Evolutionary conservation across 1,140 invertebrate species (phyloP).

Genomic region (Cyclina sinensis): DNA sequence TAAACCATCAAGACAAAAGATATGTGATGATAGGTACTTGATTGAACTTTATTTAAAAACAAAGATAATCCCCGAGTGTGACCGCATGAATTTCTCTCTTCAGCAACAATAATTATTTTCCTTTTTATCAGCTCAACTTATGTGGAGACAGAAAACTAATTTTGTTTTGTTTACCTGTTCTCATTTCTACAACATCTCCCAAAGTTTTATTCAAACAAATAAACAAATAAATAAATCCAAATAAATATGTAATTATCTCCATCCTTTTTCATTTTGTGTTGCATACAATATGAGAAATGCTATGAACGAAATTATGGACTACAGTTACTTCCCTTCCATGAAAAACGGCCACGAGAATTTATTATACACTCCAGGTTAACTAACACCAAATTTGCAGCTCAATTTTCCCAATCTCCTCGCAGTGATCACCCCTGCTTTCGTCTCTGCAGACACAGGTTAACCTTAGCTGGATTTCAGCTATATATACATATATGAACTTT

Average conservation of each 20-base stretch:
- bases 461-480: too few species aligned
- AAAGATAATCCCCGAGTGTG: background rate
- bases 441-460: too few species aligned
- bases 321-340: too few species aligned
- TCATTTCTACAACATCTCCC: background rate
- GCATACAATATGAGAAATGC: background rate
- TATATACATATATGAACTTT: too few species aligned
- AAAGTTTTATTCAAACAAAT: background rate
- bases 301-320: slow-evolving; percentile 13
- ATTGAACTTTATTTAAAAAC: background rate
- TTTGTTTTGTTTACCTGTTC: background rate
- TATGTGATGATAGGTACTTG: too few species aligned
- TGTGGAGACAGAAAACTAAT: background rate
- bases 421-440: too few species aligned
- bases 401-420: too few species aligned
- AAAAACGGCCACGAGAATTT: background rate
- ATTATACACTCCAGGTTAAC: background rate
- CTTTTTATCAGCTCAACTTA: background rate
- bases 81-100: slow-evolving; percentile 1
- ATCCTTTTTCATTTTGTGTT: slow-evolving; percentile 6
- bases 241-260: background rate
- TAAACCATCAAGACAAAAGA: too few species aligned
- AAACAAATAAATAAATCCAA: slow-evolving; percentile 15
- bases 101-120: background rate
- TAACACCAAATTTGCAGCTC: too few species aligned